Evolutionary conservation across 2,797 vertebrate genomes (phyloP).

Genomic region (Chelmon rostratus): DNA sequence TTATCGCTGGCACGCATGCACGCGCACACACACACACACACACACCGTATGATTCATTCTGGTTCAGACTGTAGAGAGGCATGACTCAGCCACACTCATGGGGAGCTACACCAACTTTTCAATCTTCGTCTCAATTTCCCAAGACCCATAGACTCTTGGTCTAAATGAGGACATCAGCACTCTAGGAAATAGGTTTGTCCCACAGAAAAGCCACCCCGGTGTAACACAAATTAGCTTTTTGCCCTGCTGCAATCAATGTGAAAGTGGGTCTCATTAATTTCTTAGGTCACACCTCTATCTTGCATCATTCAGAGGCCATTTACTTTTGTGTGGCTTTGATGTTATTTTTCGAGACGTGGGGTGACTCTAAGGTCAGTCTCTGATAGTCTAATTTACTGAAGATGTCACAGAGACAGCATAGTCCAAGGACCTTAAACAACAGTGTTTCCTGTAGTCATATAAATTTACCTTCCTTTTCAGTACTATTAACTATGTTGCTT

Average conservation of each 20-base stretch:
- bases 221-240: slow-evolving; percentile 70
- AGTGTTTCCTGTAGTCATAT: slow-evolving; percentile 10
- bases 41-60: slow-evolving; percentile 57
- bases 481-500: slow-evolving; percentile 6
- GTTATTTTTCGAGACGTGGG: slow-evolving; percentile 23
- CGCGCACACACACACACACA: slow-evolving; percentile 36
- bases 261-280: slow-evolving; percentile 73
- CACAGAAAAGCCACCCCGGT: slow-evolving; percentile 56
- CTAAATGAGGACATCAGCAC: slow-evolving; percentile 77
- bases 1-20: slow-evolving; percentile 50
- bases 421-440: not conserved
- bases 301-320: slow-evolving; percentile 42
- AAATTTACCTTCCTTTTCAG: not conserved
- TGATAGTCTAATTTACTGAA: slow-evolving; percentile 42
- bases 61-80: slow-evolving; percentile 55
- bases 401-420: slow-evolving; percentile 16
- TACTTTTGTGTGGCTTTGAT: slow-evolving; percentile 39
- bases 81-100: slow-evolving; percentile 67
- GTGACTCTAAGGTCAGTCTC: slow-evolving; percentile 24
- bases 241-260: slow-evolving; percentile 65
- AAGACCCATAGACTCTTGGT: slow-evolving; percentile 57
- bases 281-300: slow-evolving; percentile 54
- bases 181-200: slow-evolving; percentile 71
- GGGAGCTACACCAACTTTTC: slow-evolving; percentile 56
- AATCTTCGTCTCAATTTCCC: slow-evolving; percentile 73